Evolutionary conservation across 2,113 vertebrate genomes (phyloP).

Genomic region (Talpa occidentalis): DNA sequence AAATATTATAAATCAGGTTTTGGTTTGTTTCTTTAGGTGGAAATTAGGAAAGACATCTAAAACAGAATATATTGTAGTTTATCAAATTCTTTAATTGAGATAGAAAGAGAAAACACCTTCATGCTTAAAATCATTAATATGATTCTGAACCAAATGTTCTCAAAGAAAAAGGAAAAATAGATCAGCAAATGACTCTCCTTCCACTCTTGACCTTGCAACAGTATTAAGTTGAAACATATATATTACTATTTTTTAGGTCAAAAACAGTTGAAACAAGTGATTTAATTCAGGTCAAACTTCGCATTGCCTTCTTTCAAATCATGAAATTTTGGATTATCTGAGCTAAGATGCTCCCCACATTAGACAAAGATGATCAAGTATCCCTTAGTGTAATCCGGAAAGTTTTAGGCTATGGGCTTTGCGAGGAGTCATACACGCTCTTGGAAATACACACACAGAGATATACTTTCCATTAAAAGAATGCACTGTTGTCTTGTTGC

Average conservation of each 20-base stretch:
- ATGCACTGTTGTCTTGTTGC: background rate
- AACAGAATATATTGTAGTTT: background rate
- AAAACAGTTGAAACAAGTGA: background rate
- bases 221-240: background rate
- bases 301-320: background rate
- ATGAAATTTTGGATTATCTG: background rate
- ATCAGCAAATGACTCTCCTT: background rate
- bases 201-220: background rate
- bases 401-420: background rate
- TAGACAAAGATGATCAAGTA: background rate
- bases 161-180: background rate
- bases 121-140: background rate
- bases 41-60: conserved; percentile 27
- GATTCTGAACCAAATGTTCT: background rate
- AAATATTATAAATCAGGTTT: background rate
- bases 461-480: background rate
- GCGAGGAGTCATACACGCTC: background rate
- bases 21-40: background rate
- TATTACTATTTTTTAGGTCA: background rate
- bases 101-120: background rate
- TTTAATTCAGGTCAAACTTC: background rate
- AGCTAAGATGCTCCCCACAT: background rate
- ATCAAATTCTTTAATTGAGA: background rate
- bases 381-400: background rate
- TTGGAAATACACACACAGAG: background rate